A percentile compares a stretch with the other conserved stretches of the same genome.
Evolutionary conservation across 2,113 vertebrate genomes (phyloP).

Genomic region (Stegostoma tigrinum): DNA sequence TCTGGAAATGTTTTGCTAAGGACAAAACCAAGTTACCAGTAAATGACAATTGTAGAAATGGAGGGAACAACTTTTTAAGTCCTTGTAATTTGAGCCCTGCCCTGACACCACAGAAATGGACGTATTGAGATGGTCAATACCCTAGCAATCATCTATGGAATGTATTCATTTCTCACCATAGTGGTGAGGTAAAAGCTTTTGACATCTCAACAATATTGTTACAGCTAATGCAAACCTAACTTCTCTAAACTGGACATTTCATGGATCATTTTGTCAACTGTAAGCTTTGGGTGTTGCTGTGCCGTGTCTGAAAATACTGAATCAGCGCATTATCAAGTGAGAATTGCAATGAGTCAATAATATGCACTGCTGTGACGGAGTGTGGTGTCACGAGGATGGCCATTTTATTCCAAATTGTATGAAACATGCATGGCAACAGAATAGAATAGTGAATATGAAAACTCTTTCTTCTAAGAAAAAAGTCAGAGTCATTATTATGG

Average conservation of each 20-base stretch:
- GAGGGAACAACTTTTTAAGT: neutral
- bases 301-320: neutral
- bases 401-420: neutral
- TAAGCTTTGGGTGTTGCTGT: neutral
- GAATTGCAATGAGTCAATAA: neutral
- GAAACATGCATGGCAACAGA: neutral
- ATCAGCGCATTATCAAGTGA: neutral
- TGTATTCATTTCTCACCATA: neutral
- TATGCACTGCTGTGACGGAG: neutral
- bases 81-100: neutral
- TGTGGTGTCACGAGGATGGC: neutral
- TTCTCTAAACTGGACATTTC: neutral
- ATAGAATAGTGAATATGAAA: neutral
- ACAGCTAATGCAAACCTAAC: neutral
- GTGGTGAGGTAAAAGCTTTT: neutral
- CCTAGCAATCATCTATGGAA: neutral
- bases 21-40: neutral
- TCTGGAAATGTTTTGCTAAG: neutral
- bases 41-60: neutral
- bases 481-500: neutral
- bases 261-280: neutral
- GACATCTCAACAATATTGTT: neutral
- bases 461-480: neutral
- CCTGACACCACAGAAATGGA: neutral
- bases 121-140: neutral